Conservation (phyloP, 30 jellyfish, hydroid and myxozoan genomes). For the Turritopsis dohrnii region DNA sequence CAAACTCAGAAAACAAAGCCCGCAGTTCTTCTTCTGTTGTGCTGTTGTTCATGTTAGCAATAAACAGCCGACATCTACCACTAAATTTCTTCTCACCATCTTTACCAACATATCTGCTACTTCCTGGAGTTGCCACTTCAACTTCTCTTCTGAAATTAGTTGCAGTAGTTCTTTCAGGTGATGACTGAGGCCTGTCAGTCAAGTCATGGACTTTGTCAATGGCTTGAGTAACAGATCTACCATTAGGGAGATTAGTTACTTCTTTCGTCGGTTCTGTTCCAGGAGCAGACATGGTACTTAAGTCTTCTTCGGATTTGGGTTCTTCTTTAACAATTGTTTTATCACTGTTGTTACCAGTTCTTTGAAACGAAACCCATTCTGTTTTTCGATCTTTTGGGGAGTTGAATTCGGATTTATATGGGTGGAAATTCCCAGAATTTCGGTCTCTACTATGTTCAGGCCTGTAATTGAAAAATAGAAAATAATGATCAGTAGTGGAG, state of each 20-base stretch:
- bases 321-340: background rate
- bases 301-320: background rate
- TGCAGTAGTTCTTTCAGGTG: background rate
- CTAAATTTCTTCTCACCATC: slow-evolving; percentile 67
- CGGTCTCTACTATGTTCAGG: background rate
- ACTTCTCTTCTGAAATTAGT: background rate
- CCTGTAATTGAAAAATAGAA: too few relatives aligned
- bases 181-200: background rate
- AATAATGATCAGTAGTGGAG: too few relatives aligned
- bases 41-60: slow-evolving; percentile 50
- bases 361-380: slow-evolving; percentile 5
- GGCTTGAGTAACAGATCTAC: background rate
- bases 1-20: slow-evolving; percentile 56
- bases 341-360: background rate
- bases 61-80: slow-evolving; percentile 69
- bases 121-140: background rate
- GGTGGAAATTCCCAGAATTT: background rate
- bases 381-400: background rate
- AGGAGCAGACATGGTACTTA: background rate
- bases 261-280: background rate
- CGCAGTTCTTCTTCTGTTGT: slow-evolving; percentile 62
- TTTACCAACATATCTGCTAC: background rate
- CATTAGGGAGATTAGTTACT: background rate
- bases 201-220: background rate
- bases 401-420: background rate